These are phyloP conservation scores for Ostrea denselamellosa DNA, from an alignment of 1,140 invertebrate species.

Conservation along the genomic window DNA sequence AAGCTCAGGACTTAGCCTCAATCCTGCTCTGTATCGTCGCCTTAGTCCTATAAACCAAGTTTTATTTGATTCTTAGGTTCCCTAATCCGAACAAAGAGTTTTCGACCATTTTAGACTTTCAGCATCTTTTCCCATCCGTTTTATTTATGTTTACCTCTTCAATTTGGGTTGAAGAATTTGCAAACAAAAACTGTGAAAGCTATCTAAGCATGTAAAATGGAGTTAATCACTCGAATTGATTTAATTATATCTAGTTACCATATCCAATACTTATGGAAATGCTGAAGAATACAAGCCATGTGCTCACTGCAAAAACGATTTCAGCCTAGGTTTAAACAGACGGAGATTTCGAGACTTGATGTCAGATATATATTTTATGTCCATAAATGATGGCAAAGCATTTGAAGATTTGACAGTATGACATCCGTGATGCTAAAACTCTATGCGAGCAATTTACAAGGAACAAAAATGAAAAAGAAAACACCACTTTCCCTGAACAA, in stretches of 20 bases:
- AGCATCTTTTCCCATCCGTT: neutral
- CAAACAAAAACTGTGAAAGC: slow-evolving; percentile 15
- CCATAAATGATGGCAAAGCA: neutral
- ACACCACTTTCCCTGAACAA: slow-evolving; percentile 9
- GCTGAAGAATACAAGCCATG: neutral
- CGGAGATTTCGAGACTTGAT: neutral
- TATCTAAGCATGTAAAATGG: slow-evolving; percentile 40
- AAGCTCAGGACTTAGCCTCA: slow-evolving; percentile 44
- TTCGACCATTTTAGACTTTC: slow-evolving; percentile 10
- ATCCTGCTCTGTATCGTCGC: slow-evolving; percentile 20
- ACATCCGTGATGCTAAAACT: slow-evolving; percentile 2
- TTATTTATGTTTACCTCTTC: slow-evolving; percentile 18
- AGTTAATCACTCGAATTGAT: slow-evolving; percentile 50
- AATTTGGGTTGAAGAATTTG: neutral
- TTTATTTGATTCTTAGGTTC: slow-evolving; percentile 2
- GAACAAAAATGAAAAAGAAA: slow-evolving; percentile 6
- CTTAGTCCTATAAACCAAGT: slow-evolving; percentile 17
- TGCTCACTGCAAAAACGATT: slow-evolving; percentile 15
- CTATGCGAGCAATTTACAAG: neutral
- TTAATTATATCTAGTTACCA: slow-evolving; percentile 40
- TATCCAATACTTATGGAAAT: slow-evolving; percentile 31
- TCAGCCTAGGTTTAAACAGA: neutral
- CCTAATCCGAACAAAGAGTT: slow-evolving; percentile 23
- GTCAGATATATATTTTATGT: neutral
- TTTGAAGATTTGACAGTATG: neutral